A percentile compares a stretch with the other conserved stretches of the same genome.
Conservation (phyloP, 1,140 invertebrate species). For the Mylabris phalerata region DNA sequence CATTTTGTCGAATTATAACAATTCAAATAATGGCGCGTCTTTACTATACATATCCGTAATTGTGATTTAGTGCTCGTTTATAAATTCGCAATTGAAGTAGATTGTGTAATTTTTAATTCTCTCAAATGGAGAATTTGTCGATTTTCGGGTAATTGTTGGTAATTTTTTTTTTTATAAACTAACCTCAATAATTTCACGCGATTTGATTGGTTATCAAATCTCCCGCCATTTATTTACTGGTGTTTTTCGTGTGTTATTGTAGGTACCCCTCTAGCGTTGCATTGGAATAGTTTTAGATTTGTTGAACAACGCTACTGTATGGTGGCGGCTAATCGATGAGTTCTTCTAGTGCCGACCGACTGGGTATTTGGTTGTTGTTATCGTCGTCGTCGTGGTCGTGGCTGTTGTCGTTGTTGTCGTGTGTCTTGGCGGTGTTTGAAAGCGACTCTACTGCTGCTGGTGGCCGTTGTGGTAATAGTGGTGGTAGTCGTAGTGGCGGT, state of each 20-base stretch:
- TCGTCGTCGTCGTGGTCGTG: constrained; percentile 3
- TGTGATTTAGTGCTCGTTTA: too few relatives aligned
- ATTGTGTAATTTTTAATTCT: too few relatives aligned
- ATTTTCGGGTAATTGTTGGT: too few relatives aligned
- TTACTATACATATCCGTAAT: too few relatives aligned
- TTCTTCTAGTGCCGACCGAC: not conserved
- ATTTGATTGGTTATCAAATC: constrained; percentile 8
- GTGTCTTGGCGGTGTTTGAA: constrained; percentile 1
- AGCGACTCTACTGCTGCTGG: not conserved
- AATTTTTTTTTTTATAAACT: not conserved
- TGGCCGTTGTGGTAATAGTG: not conserved
- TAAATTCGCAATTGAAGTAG: too few relatives aligned
- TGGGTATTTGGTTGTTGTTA: too few relatives aligned
- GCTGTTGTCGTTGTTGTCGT: not conserved
- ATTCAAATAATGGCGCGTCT: too few relatives aligned
- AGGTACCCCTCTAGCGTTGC: constrained; percentile 19
- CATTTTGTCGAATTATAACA: too few relatives aligned
- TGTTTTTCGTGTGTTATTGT: constrained; percentile 17
- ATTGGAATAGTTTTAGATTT: constrained; percentile 4
- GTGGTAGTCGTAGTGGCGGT: not conserved
- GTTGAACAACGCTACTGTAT: constrained; percentile 4
- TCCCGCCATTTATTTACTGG: constrained; percentile 10
- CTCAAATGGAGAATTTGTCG: too few relatives aligned
- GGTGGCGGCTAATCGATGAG: constrained; percentile 24
- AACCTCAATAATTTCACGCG: constrained; percentile 2